Base-by-base conservation (phyloP, 2,888 invertebrate genomes). In the Xestobium rufovillosum region DNA sequence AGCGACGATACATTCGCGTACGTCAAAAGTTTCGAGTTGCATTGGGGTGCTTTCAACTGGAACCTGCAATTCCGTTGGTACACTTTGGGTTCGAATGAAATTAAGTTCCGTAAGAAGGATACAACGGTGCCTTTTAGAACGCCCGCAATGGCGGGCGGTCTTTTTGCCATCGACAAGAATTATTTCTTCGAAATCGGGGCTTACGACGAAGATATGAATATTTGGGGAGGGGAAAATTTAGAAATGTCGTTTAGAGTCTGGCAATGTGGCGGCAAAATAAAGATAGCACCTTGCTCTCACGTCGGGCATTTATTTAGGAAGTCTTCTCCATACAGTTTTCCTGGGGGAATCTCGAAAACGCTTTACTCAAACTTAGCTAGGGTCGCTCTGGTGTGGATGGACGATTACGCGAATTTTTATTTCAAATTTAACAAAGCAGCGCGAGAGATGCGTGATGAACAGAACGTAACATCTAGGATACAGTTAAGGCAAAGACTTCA, bases 1-100 rank as follows among this genome's bases (percentile, higher is more conserved):
- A 91, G 90, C 42, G 94, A 97, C 57, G 89, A 96, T 51, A 92
- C 91, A 2, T 86, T 98, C 53, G 90, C 94, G 19, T 98, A 97
- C 60, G 84, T 84, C 2, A 87, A 92, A 54, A 89, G 89, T 41
- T 90, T 92, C 48, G 96, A 97, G 61, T 78, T 95, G 31, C 95
- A 96, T 55, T 94, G 94, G 86, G 98, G 97, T 3, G 96, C 92
- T 0, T 95, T 98, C 63, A 97, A 95, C 63, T 97, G 97, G 96
- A 85, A 91, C 49, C 70, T 98, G 10, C 95, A 95, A 60, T 98
- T 85, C 55, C 65, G 59, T 49, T 88, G 86, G 88, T 79, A 86
- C 47, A 80, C 84, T 38, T 73, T 87, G 0, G 81, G 82, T 15
- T 73, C 72, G 19, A 69, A 74, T 37, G 75, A 83, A 41, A 65